phyloP scores from a whole-genome alignment of 2,888 invertebrate species.

The Eugnorisma glareosa region DNA sequence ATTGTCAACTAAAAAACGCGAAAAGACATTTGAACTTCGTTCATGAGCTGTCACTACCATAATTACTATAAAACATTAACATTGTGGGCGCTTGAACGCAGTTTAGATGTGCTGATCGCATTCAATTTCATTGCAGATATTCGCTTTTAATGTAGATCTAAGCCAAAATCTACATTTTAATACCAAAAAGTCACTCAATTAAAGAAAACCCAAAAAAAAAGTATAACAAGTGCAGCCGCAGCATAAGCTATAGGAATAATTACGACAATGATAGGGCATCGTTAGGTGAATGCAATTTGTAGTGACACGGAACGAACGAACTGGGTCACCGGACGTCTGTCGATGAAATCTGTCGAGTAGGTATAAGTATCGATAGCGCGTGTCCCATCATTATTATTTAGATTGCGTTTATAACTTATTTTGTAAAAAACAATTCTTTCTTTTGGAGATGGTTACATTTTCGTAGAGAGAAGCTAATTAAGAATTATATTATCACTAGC shows the following conservation, averaged over 20 bases:
- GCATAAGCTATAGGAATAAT: constrained; percentile 49
- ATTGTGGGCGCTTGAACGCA: not conserved
- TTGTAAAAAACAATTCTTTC: not conserved
- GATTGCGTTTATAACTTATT: constrained; percentile 22
- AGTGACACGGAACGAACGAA: constrained; percentile 55
- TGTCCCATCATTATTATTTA: constrained; percentile 60
- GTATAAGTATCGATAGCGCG: constrained; percentile 47
- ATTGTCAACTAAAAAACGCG: not conserved
- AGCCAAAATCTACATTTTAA: not conserved
- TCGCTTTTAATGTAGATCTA: not conserved
- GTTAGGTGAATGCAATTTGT: constrained; percentile 61
- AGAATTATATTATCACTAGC: not conserved
- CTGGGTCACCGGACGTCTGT: constrained; percentile 61
- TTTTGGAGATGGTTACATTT: no score
- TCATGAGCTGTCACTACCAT: not conserved
- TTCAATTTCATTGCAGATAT: not conserved
- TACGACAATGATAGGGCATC: constrained; percentile 55
- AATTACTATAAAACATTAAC: not conserved
- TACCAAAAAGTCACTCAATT: not conserved
- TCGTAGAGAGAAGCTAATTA: not conserved
- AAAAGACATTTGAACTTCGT: no score
- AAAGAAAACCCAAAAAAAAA: not conserved
- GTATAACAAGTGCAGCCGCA: constrained; percentile 17
- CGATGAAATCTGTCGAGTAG: constrained; percentile 50
- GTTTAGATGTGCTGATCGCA: not conserved